Base-by-base conservation (phyloP, 1,140 invertebrate genomes). In the Spodoptera litura region DNA sequence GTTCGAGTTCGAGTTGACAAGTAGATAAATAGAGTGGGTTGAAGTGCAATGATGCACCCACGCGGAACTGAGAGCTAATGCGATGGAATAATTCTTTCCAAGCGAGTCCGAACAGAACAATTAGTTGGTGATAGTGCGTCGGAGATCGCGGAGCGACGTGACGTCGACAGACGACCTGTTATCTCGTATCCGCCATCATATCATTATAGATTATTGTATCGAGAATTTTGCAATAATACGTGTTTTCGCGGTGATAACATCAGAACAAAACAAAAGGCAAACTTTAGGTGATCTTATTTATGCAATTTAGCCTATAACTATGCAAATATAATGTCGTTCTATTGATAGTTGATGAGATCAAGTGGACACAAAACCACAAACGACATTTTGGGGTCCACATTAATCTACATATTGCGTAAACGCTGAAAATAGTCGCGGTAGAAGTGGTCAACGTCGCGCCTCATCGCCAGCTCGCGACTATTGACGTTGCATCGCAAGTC, bases 21-120 rank as follows among this genome's bases (percentile, higher is more conserved):
- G 27, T 71, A 56, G n/a, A n/a, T 35, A 56, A 51, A 71, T 35
- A 55, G 51, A 71, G 68, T 71, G 51, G 68, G 68, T 55, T 56
- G 68, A 71, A 71, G 52, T 73, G 71, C 56, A 73, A 59, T 73
- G 56, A 73, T 73, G 71, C 71, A 71, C 68, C 68, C 68, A 71
- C 68, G 53, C 68, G 68, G 68, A 71, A 71, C 51, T 56, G 27
- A 52, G 51, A 15, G 27, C 64, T 70, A 52, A 56, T 38, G 31
- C 68, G 31, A 15, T 38, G 31, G 53, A 71, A 71, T 71, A 55
- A 56, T 71, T 55, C 53, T 71, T 31, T 71, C 31, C 25, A 53
- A 70, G 10, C 66, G 20, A 56, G 20, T 11, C 44, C 52, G 27
- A 4, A 56, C 27, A 53, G 52, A 56, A 73, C 71, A 73, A 73